Conservation (phyloP, 2,113 vertebrate species). For the Spheniscus mendiculus region DNA sequence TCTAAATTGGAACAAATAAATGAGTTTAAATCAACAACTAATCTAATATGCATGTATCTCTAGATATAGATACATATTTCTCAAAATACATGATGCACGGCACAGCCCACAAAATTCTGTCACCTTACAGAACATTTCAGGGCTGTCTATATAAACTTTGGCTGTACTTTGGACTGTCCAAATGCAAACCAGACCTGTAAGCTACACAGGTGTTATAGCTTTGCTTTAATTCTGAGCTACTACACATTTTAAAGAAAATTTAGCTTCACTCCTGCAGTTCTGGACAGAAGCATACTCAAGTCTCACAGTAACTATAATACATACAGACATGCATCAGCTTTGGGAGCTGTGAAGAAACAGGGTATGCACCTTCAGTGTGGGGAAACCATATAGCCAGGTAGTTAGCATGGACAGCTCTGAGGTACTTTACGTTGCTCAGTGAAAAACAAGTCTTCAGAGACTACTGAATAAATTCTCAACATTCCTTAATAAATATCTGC, state of each 20-base stretch:
- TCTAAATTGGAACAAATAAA: background rate
- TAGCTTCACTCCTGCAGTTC: background rate
- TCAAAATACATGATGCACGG: background rate
- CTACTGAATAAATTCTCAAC: background rate
- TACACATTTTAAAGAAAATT: background rate
- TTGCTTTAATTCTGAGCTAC: background rate
- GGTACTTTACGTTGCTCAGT: background rate
- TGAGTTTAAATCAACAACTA: background rate
- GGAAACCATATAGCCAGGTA: background rate
- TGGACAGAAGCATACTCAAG: background rate
- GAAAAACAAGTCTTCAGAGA: background rate
- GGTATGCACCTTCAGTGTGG: background rate
- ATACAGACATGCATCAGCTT: background rate
- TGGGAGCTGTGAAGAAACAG: background rate
- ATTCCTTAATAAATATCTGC: background rate
- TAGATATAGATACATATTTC: background rate
- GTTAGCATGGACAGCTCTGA: background rate
- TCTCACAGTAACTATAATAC: background rate
- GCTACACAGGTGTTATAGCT: background rate
- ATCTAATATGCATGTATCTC: background rate
- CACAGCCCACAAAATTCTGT: background rate
- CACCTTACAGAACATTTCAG: background rate
- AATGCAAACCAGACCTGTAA: background rate
- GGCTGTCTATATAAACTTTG: background rate
- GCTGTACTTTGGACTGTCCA: background rate